Evolutionary conservation across 2,113 vertebrate species (phyloP).

Genomic region (Emydocephalus ijimae): DNA sequence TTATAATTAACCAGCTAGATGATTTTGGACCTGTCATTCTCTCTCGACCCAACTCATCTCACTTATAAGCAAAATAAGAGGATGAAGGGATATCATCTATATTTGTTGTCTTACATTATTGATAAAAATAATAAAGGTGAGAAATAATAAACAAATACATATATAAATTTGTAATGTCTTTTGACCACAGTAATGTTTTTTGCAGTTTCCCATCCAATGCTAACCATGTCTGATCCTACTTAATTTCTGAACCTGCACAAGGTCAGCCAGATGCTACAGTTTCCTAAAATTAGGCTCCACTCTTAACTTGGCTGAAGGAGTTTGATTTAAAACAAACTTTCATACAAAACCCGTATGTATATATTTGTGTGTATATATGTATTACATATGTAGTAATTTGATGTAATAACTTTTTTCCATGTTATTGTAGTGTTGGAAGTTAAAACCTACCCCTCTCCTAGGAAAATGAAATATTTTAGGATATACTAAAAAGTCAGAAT

Average conservation of each 20-base stretch:
- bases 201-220: background rate
- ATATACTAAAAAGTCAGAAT: too few relatives aligned
- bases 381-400: background rate
- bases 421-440: background rate
- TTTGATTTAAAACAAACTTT: background rate
- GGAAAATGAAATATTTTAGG: too few relatives aligned
- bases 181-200: background rate
- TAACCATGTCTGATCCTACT: background rate
- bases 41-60: too few relatives aligned
- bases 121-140: too few relatives aligned
- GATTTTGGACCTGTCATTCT: too few relatives aligned
- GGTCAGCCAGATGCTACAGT: background rate
- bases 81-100: too few relatives aligned
- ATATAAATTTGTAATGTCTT: background rate
- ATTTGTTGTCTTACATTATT: too few relatives aligned
- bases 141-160: too few relatives aligned
- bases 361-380: background rate
- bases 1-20: too few relatives aligned
- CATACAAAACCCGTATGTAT: background rate
- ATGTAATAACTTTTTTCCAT: background rate
- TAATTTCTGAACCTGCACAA: background rate
- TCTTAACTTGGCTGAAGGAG: background rate
- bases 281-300: background rate
- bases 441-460: too few relatives aligned
- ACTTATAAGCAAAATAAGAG: too few relatives aligned